Conservation (phyloP, 2,797 vertebrate species). For the Anas flavirostris region DNA sequence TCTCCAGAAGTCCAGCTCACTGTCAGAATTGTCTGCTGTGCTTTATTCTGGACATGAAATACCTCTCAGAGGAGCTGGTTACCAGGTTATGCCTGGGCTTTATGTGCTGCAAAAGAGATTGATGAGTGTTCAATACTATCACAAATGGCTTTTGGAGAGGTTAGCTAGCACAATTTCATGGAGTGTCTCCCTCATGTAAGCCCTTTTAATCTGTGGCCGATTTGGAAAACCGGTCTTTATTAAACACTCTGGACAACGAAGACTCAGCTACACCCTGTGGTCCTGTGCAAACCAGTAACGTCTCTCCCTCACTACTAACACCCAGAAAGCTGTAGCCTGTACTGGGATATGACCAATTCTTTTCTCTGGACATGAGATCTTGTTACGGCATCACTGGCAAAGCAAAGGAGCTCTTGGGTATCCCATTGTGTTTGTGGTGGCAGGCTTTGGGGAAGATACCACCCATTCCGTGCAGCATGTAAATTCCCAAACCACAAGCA, state of each 20-base stretch:
- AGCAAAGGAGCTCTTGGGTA: background rate
- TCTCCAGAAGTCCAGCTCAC: slow-evolving; percentile 13
- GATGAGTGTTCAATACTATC: background rate
- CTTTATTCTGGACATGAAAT: background rate
- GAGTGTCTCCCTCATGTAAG: background rate
- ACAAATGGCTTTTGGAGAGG: background rate
- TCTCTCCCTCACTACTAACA: background rate
- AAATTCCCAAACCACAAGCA: background rate
- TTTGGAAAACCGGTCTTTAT: background rate
- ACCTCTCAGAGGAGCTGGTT: background rate
- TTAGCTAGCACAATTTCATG: background rate
- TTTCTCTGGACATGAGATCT: background rate
- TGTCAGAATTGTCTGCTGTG: background rate
- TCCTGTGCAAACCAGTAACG: background rate
- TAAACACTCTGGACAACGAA: background rate
- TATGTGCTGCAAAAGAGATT: background rate
- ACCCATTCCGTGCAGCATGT: background rate
- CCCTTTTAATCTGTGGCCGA: background rate
- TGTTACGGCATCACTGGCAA: background rate
- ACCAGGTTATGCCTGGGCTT: background rate
- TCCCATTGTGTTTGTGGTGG: background rate
- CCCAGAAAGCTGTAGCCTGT: background rate
- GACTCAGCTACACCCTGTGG: background rate
- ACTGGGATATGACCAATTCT: background rate
- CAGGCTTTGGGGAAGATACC: background rate